Conservation (phyloP, 2,113 vertebrate genomes). For the Eublepharis macularius region DNA sequence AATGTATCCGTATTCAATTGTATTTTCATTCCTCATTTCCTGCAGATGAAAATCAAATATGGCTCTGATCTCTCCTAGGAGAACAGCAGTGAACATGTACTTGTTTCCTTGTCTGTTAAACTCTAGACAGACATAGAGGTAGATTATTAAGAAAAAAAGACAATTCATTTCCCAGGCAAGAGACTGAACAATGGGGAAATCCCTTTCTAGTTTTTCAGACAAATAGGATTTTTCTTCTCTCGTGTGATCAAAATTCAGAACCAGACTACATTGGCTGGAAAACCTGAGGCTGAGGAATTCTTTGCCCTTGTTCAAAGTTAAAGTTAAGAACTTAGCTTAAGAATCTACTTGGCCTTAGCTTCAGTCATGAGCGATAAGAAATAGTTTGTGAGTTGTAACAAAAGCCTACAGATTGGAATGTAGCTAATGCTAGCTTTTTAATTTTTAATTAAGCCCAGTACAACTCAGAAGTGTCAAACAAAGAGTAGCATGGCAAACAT, state of each 20-base stretch:
- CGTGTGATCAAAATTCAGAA: constrained; percentile 47
- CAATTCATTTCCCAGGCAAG: background rate
- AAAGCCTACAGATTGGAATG: too few species aligned
- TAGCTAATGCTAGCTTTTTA: too few species aligned
- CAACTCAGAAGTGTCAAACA: too few species aligned
- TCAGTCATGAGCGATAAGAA: background rate
- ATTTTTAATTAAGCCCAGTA: too few species aligned
- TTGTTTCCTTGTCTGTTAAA: background rate
- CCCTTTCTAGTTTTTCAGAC: constrained; percentile 11
- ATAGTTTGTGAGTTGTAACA: background rate
- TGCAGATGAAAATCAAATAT: background rate
- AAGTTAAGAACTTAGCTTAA: background rate
- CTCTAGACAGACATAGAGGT: background rate
- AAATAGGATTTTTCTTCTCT: constrained; percentile 30
- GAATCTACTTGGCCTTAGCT: background rate
- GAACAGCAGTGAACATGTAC: background rate
- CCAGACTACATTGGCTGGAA: background rate
- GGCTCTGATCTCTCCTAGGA: constrained; percentile 1
- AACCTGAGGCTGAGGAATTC: background rate
- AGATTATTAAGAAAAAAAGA: constrained; percentile 40
- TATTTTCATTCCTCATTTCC: background rate
- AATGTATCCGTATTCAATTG: background rate
- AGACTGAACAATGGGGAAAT: background rate
- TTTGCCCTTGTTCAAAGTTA: background rate
- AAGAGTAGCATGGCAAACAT: too few species aligned